These are phyloP conservation scores for Aphelenchoides besseyi DNA, from an alignment of 1,140 invertebrate genomes.

Conservation along the genomic window DNA sequence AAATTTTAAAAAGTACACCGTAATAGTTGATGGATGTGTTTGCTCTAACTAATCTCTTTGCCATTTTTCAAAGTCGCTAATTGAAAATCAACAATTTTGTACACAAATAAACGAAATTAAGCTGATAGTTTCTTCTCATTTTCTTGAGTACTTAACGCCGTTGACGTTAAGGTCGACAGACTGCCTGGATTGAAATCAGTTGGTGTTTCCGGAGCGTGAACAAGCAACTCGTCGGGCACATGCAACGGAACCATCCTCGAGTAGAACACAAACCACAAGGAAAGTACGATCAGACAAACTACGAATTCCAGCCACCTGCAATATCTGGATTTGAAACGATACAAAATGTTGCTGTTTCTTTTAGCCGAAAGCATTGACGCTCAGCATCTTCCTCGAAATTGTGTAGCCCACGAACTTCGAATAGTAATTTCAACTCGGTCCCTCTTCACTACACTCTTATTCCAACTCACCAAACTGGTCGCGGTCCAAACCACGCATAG, in stretches of 20 bases:
- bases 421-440: too few relatives aligned
- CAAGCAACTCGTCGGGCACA: not conserved
- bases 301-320: constrained; percentile 12
- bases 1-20: not conserved
- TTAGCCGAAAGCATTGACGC: too few relatives aligned
- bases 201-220: too few relatives aligned
- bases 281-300: not conserved
- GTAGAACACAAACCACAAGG: constrained; percentile 26
- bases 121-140: not conserved
- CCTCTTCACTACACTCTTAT: too few relatives aligned
- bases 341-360: too few relatives aligned
- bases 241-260: constrained; percentile 34
- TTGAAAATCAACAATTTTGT: not conserved
- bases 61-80: not conserved
- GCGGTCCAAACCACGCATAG: constrained; percentile 16
- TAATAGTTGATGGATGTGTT: not conserved
- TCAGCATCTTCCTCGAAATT: too few relatives aligned
- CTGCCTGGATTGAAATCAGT: not conserved
- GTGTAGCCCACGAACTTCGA: too few relatives aligned
- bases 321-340: too few relatives aligned
- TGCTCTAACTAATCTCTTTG: not conserved
- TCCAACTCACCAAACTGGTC: not conserved
- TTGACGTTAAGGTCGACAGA: not conserved
- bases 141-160: not conserved
- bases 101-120: not conserved